Conservation (phyloP, 2,113 vertebrate genomes). For the Vidua macroura region DNA sequence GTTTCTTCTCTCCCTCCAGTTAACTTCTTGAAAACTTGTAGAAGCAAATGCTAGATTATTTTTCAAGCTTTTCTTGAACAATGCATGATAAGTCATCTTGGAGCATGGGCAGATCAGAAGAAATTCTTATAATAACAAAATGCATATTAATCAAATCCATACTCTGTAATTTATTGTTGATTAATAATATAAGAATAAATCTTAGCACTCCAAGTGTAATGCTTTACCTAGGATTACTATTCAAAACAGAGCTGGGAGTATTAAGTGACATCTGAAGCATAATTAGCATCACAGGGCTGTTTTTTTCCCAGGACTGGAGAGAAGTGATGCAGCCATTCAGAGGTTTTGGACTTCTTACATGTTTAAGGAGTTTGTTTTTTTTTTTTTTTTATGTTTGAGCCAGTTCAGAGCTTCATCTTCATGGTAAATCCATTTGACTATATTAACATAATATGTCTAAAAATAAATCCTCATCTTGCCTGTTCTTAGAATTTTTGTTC, state of each 20-base stretch:
- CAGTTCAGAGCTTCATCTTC: constrained; percentile 24
- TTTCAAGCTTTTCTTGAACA: neutral
- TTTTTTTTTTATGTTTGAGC: neutral
- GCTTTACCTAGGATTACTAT: constrained; percentile 7
- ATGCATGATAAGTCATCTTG: neutral
- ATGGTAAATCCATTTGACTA: constrained; percentile 21
- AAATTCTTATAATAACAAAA: neutral
- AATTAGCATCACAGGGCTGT: neutral
- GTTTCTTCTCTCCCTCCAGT: neutral
- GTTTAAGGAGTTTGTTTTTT: neutral
- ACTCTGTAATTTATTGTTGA: neutral
- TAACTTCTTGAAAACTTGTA: constrained; percentile 31
- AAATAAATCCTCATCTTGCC: constrained; percentile 25
- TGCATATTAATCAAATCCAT: neutral
- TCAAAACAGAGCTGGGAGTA: neutral
- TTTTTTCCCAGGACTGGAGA: constrained; percentile 29
- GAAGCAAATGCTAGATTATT: neutral
- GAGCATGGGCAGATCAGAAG: neutral
- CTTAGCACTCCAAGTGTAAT: neutral
- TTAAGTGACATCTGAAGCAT: constrained; percentile 26
- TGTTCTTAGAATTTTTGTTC: neutral
- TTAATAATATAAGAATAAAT: neutral
- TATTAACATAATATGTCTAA: constrained; percentile 12
- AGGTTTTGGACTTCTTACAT: neutral
- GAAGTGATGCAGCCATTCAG: neutral